Conservation (phyloP, 1,140 invertebrate genomes). For the Mya arenaria region DNA sequence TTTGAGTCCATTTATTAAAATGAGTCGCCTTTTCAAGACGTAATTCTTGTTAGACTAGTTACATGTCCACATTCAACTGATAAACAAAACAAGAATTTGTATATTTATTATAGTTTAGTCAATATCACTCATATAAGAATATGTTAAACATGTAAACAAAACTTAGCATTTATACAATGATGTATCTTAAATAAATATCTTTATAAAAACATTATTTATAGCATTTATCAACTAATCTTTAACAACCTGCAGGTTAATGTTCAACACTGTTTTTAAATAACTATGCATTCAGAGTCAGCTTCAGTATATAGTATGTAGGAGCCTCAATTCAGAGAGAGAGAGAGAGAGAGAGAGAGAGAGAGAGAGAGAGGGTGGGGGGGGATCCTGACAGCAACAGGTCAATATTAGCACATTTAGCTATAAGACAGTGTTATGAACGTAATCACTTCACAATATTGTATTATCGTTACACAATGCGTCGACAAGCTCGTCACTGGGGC, state of each 20-base stretch:
- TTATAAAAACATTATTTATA: constrained; percentile 20
- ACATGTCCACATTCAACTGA: too few relatives aligned
- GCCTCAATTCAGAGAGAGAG: too few relatives aligned
- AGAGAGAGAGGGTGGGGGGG: too few relatives aligned
- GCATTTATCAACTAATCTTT: constrained; percentile 33
- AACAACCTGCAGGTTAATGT: not conserved
- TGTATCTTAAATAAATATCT: constrained; percentile 49
- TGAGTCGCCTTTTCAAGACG: too few relatives aligned
- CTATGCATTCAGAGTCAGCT: too few relatives aligned
- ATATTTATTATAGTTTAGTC: constrained; percentile 30
- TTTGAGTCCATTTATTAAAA: too few relatives aligned
- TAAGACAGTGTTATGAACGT: not conserved
- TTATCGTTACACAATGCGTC: constrained; percentile 53
- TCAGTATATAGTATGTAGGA: not conserved
- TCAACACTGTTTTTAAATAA: too few relatives aligned
- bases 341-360: too few relatives aligned
- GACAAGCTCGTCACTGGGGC: constrained; percentile 59
- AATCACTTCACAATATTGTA: constrained; percentile 48
- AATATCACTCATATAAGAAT: not conserved
- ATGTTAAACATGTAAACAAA: constrained; percentile 42
- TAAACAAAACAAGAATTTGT: too few relatives aligned
- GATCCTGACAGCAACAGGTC: not conserved
- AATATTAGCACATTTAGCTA: too few relatives aligned
- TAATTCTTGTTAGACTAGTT: too few relatives aligned
- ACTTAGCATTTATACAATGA: not conserved